Conservation (phyloP, 2,888 invertebrate species). For the Ischnus inquisitorius region DNA sequence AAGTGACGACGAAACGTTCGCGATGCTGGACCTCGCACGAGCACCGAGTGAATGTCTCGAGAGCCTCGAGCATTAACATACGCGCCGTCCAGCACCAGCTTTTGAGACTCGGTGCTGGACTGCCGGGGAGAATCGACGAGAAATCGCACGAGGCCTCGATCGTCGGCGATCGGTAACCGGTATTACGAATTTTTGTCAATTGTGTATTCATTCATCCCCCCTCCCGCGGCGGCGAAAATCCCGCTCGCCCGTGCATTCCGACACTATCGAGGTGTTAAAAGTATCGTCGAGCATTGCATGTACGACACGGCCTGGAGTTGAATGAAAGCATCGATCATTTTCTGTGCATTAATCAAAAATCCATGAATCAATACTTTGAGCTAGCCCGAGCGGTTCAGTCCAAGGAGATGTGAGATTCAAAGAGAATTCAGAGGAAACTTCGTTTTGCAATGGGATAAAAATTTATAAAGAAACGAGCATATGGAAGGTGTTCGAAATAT, state of each 20-base stretch:
- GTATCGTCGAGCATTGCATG: no score
- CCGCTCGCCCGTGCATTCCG: background rate
- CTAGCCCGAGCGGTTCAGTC: no score
- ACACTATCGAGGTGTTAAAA: background rate
- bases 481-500: no score
- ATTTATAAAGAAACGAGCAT: no score
- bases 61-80: conserved; percentile 65
- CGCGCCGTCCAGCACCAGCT: conserved; percentile 43
- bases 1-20: conserved; percentile 36
- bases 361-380: no score
- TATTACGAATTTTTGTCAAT: conserved; percentile 56
- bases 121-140: conserved; percentile 28
- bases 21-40: conserved; percentile 71
- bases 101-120: conserved; percentile 43
- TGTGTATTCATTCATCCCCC: conserved; percentile 39
- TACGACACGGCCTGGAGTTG: no score
- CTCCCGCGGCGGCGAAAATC: background rate
- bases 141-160: conserved; percentile 61
- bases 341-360: no score
- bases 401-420: no score
- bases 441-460: no score
- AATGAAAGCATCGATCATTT: no score
- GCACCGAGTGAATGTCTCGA: conserved; percentile 74
- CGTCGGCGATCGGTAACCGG: conserved; percentile 59
- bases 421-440: no score